These are phyloP conservation scores for Eupsilia transversa DNA, from an alignment of 2,888 invertebrate species.

Conservation along the genomic window DNA sequence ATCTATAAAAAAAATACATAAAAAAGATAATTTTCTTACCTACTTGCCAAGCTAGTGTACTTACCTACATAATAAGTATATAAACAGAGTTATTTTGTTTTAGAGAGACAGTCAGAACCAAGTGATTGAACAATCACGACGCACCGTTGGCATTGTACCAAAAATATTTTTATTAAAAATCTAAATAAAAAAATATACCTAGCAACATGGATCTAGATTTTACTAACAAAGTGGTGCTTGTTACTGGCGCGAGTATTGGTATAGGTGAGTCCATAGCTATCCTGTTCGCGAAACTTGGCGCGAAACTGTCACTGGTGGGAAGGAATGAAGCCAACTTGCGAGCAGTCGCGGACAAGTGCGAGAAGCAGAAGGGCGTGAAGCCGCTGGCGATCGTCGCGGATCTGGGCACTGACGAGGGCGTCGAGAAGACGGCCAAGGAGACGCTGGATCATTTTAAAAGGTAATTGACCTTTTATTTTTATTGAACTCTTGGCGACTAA, in stretches of 20 bases:
- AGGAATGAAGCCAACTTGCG: slow-evolving; percentile 69
- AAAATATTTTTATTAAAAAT: neutral
- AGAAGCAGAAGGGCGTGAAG: slow-evolving; percentile 60
- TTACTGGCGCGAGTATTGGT: slow-evolving; percentile 76
- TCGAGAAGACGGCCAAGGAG: slow-evolving; percentile 69
- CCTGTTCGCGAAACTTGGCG: slow-evolving; percentile 71
- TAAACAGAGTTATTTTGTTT: neutral
- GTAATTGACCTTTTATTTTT: neutral
- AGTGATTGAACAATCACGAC: neutral
- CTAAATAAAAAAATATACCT: neutral
- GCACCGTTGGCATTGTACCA: neutral
- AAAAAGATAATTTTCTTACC: neutral
- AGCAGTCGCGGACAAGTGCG: slow-evolving; percentile 67
- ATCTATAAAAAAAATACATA: slow-evolving; percentile 3
- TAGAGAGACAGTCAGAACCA: neutral
- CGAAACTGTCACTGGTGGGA: slow-evolving; percentile 72
- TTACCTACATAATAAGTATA: neutral
- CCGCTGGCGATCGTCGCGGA: slow-evolving; percentile 73
- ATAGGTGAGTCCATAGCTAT: slow-evolving; percentile 72
- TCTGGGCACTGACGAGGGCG: slow-evolving; percentile 74
- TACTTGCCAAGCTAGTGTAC: neutral
- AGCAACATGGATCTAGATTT: slow-evolving; percentile 60
- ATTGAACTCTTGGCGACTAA: too few species aligned
- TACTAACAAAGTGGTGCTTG: slow-evolving; percentile 71
- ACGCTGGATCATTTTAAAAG: slow-evolving; percentile 72